These are phyloP conservation scores for Sisyra nigra DNA, from an alignment of 2,888 invertebrate species.

Conservation along the genomic window DNA sequence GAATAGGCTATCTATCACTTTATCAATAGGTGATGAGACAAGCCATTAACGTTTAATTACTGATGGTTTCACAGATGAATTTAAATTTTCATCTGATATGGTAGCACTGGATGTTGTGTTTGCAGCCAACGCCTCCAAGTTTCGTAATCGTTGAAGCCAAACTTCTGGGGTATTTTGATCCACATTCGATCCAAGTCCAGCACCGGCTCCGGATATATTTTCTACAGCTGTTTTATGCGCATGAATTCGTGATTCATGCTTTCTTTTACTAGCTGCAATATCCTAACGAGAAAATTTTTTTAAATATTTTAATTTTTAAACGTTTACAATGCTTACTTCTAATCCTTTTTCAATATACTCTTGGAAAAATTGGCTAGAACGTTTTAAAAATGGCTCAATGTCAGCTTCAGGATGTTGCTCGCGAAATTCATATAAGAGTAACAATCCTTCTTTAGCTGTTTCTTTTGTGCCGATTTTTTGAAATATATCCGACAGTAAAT, in stretches of 20 bases:
- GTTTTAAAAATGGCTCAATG: conserved; percentile 67
- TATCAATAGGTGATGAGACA: too few species aligned
- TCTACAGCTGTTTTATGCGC: conserved; percentile 4
- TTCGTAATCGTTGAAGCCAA: conserved; percentile 5
- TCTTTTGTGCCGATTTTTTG: conserved; percentile 82
- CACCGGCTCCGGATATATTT: background rate
- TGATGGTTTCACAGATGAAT: background rate
- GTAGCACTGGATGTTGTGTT: background rate
- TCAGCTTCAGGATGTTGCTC: conserved; percentile 72
- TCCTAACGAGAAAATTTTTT: conserved; percentile 1
- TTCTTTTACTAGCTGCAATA: conserved; percentile 6
- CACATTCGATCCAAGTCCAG: background rate
- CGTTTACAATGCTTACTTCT: conserved; percentile 38
- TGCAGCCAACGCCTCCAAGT: conserved; percentile 5
- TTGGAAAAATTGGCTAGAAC: conserved; percentile 73
- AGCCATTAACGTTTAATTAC: too few species aligned
- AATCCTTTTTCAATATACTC: conserved; percentile 70
- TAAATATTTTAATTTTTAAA: conserved; percentile 22
- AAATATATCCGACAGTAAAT: conserved; percentile 74
- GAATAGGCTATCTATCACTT: too few species aligned
- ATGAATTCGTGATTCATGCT: conserved; percentile 7
- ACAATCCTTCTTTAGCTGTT: conserved; percentile 66
- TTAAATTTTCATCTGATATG: conserved; percentile 4
- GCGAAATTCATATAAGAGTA: conserved; percentile 63
- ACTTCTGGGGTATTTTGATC: conserved; percentile 1